These are phyloP conservation scores for Lepidurus packardi DNA, from an alignment of 1,140 invertebrate species.

Conservation along the genomic window DNA sequence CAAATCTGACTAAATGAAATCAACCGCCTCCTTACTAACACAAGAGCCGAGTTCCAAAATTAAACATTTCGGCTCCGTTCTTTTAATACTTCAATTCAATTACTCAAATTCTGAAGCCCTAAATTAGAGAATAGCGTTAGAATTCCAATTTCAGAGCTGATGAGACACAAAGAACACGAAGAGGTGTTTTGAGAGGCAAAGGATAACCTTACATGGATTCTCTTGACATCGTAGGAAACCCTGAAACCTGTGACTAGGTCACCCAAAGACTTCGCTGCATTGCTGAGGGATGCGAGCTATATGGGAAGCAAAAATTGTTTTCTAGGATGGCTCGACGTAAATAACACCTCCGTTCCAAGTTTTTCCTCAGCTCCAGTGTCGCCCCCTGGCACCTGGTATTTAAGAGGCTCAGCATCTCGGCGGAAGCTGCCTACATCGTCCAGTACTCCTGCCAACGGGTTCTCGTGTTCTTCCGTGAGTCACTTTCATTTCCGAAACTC, in stretches of 20 bases:
- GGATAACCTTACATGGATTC: conserved; percentile 1
- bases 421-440: conserved; percentile 7
- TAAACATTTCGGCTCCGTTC: too few species aligned
- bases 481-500: neutral
- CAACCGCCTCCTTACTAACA: too few species aligned
- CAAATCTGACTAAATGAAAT: too few species aligned
- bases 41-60: too few species aligned
- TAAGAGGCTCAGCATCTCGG: conserved; percentile 1
- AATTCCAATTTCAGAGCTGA: too few species aligned
- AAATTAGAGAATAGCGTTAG: too few species aligned
- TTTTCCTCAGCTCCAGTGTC: neutral
- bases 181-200: neutral
- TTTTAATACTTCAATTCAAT: too few species aligned
- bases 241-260: neutral
- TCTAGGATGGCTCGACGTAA: neutral
- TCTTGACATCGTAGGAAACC: neutral
- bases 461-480: neutral
- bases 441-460: neutral
- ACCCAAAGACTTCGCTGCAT: neutral
- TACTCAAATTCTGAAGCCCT: too few species aligned
- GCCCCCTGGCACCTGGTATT: neutral
- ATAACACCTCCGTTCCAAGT: conserved; percentile 3
- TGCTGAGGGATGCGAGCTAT: neutral
- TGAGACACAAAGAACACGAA: neutral
- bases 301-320: neutral